These are phyloP conservation scores for Nymphalis io DNA, from an alignment of 1,140 invertebrate species.

Conservation along the genomic window DNA sequence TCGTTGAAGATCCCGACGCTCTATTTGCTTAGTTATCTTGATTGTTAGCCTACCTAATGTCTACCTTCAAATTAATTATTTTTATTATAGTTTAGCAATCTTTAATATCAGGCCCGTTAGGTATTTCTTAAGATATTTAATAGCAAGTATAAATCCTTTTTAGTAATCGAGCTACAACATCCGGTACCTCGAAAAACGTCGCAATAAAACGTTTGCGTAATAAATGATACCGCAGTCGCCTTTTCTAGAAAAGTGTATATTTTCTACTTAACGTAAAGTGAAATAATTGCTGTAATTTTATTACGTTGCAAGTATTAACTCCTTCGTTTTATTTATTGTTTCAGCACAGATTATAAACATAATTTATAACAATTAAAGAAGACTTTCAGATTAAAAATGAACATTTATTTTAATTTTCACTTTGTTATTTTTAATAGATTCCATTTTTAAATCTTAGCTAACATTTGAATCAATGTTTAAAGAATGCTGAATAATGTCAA, in stretches of 20 bases:
- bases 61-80: too few relatives aligned
- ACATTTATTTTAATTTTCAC: too few relatives aligned
- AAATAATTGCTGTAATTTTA: constrained; percentile 23
- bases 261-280: constrained; percentile 16
- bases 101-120: too few relatives aligned
- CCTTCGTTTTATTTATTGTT: constrained; percentile 8
- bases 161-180: neutral
- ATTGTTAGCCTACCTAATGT: too few relatives aligned
- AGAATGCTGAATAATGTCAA: too few relatives aligned
- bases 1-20: too few relatives aligned
- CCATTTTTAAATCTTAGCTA: too few relatives aligned
- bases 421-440: too few relatives aligned
- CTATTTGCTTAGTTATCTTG: too few relatives aligned
- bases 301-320: constrained; percentile 9
- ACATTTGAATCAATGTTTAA: too few relatives aligned
- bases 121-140: neutral
- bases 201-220: constrained; percentile 6
- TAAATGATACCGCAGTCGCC: constrained; percentile 17
- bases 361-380: neutral
- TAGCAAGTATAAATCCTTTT: neutral
- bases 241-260: constrained; percentile 12
- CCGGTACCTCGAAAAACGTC: constrained; percentile 2
- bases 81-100: too few relatives aligned
- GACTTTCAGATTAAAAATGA: neutral
- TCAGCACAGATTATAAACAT: neutral